Conservation (phyloP, 2,888 invertebrate genomes). For the Morpho helenor region DNA sequence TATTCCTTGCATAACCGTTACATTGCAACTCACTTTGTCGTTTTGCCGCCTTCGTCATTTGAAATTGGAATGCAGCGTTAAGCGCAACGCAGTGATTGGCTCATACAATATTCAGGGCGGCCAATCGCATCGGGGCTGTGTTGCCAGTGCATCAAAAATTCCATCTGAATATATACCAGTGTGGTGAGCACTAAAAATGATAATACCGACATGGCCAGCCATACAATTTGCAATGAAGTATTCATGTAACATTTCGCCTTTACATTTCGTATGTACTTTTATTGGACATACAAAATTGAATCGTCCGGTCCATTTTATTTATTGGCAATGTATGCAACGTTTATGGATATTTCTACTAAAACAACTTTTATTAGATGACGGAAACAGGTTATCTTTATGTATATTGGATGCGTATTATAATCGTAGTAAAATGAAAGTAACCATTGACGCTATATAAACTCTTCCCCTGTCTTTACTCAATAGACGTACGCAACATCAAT, state of each 20-base stretch:
- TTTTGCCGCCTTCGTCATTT: constrained; percentile 74
- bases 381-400: constrained; percentile 23
- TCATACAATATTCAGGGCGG: constrained; percentile 77
- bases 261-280: constrained; percentile 71
- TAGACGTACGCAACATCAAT: no score
- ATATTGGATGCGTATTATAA: constrained; percentile 15
- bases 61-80: constrained; percentile 77
- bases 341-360: constrained; percentile 39
- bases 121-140: constrained; percentile 75
- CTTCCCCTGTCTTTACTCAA: no score
- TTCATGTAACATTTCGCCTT: constrained; percentile 68
- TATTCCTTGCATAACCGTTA: constrained; percentile 46
- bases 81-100: constrained; percentile 74
- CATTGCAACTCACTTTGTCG: constrained; percentile 62
- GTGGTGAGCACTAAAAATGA: constrained; percentile 80
- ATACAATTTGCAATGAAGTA: constrained; percentile 78
- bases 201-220: constrained; percentile 74
- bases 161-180: constrained; percentile 78
- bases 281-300: constrained; percentile 64
- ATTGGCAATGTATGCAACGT: constrained; percentile 47
- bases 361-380: constrained; percentile 36
- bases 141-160: constrained; percentile 80
- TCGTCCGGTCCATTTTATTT: constrained; percentile 65
- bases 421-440: constrained; percentile 6
- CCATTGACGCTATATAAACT: no score